Conservation (phyloP, 2,113 vertebrate genomes). For the Ia io region DNA sequence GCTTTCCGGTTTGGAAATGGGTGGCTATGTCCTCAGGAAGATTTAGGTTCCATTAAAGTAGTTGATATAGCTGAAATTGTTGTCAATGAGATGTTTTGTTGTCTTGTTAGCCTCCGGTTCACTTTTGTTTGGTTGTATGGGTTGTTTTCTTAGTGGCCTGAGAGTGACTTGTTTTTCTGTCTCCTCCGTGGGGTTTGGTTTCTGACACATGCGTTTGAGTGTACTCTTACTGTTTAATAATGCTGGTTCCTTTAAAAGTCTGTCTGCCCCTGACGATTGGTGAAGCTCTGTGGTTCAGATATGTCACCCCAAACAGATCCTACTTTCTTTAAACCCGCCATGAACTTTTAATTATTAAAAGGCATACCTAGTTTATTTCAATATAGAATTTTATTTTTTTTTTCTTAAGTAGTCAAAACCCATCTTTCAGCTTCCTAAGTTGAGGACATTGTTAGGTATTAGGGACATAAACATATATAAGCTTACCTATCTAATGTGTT, state of each 20-base stretch:
- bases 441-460: not conserved
- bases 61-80: not conserved
- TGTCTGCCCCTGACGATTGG: not conserved
- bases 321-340: slow-evolving; percentile 45
- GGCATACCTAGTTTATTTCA: slow-evolving; percentile 19
- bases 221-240: not conserved
- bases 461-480: not conserved
- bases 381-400: not conserved
- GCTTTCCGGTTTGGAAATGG: not conserved
- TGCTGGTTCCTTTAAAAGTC: not conserved
- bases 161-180: fast-evolving
- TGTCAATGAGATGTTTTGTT: not conserved
- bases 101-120: not conserved
- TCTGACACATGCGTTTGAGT: fast-evolving
- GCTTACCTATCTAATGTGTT: not conserved
- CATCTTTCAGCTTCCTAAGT: not conserved
- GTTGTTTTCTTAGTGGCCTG: fast-evolving
- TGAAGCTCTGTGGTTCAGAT: slow-evolving; percentile 64
- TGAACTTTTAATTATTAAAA: slow-evolving; percentile 58
- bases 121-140: not conserved
- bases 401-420: not conserved
- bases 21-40: not conserved
- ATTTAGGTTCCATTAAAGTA: not conserved
- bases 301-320: slow-evolving; percentile 62
- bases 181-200: fast-evolving